These are phyloP conservation scores for Drosophila macrospina DNA, from an alignment of 2,888 invertebrate genomes.

Conservation along the genomic window DNA sequence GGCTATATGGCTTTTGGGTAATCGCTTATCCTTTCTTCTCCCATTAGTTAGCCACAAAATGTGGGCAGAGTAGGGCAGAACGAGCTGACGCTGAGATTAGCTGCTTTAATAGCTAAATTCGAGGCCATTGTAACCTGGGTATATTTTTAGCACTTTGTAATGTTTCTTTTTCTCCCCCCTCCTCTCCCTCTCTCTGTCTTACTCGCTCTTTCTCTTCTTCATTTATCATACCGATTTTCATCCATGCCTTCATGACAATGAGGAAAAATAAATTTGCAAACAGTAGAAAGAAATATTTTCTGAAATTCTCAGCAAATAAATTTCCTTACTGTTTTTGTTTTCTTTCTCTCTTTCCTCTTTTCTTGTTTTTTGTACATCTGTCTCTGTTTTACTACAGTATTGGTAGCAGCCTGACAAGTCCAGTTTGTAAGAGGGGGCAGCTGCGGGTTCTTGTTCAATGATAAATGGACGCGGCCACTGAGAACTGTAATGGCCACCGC, in stretches of 20 bases:
- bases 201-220: slow-evolving; percentile 36
- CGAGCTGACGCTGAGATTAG: slow-evolving; percentile 28
- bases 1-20: slow-evolving; percentile 36
- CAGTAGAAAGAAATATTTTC: slow-evolving; percentile 67
- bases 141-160: slow-evolving; percentile 47
- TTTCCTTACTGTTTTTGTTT: slow-evolving; percentile 47
- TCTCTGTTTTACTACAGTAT: slow-evolving; percentile 30
- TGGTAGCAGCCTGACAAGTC: slow-evolving; percentile 65
- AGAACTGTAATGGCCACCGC: slow-evolving; percentile 70
- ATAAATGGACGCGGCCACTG: slow-evolving; percentile 74
- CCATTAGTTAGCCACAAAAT: slow-evolving; percentile 18
- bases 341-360: neutral
- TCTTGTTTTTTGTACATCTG: slow-evolving; percentile 12
- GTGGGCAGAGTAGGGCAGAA: neutral
- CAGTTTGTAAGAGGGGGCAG: slow-evolving; percentile 35
- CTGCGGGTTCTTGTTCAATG: slow-evolving; percentile 50
- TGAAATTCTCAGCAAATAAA: slow-evolving; percentile 71
- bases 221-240: slow-evolving; percentile 63
- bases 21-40: slow-evolving; percentile 26
- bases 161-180: slow-evolving; percentile 24
- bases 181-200: neutral
- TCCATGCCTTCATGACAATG: slow-evolving; percentile 55
- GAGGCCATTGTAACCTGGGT: slow-evolving; percentile 38
- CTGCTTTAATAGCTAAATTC: slow-evolving; percentile 45
- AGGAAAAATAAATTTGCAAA: slow-evolving; percentile 77